These are phyloP conservation scores for Narcine bancroftii DNA, from an alignment of 2,113 vertebrate species.

Conservation along the genomic window DNA sequence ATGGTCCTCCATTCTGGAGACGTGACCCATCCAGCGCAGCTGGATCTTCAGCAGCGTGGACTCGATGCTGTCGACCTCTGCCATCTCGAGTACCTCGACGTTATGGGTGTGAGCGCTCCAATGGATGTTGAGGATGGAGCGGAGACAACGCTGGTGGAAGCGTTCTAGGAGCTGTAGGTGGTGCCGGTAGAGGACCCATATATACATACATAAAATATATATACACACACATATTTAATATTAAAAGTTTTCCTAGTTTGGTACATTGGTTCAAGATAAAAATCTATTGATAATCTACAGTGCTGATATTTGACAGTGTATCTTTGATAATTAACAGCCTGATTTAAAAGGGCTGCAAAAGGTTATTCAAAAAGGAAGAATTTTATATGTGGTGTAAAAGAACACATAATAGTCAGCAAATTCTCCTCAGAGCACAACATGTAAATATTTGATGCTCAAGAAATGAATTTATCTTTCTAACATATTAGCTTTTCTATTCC, in stretches of 20 bases:
- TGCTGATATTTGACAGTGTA: not conserved
- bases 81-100: no score
- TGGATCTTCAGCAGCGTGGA: no score
- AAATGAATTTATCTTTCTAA: slow-evolving; percentile 35
- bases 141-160: no score
- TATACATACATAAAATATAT: no score
- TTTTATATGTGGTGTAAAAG: not conserved
- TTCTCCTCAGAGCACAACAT: slow-evolving; percentile 17
- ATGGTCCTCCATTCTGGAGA: no score
- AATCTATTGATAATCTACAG: not conserved
- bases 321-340: not conserved
- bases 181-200: no score
- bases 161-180: no score
- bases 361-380: slow-evolving; percentile 10
- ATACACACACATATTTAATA: no score
- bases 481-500: slow-evolving; percentile 35
- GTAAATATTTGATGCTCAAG: slow-evolving; percentile 34
- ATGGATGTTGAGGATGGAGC: no score
- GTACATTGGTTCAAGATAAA: not conserved
- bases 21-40: no score
- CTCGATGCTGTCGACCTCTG: no score
- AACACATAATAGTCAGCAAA: not conserved
- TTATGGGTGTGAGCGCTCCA: no score
- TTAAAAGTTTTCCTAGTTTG: not conserved
- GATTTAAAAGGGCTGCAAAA: slow-evolving; percentile 5